Evolutionary conservation across 2,113 vertebrate species (phyloP).

Genomic region (Haliaeetus leucogaster): DNA sequence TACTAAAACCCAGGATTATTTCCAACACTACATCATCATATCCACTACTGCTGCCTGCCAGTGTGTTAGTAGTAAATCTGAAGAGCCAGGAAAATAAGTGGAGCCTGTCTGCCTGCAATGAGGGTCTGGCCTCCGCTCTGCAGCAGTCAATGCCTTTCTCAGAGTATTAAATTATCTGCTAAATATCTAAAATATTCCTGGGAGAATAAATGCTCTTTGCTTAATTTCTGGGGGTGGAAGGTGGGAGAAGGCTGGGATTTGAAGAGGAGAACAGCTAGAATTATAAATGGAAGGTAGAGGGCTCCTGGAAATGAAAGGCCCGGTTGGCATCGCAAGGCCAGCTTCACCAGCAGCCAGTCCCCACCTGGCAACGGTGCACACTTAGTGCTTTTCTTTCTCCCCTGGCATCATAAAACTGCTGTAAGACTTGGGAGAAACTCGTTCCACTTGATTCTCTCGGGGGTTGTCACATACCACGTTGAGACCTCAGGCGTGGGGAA

Average conservation of each 20-base stretch:
- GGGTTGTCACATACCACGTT: not conserved
- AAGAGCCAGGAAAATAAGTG: slow-evolving; percentile 57
- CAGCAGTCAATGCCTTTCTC: slow-evolving; percentile 3
- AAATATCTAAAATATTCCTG: slow-evolving; percentile 52
- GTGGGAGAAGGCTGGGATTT: not conserved
- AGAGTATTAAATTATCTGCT: slow-evolving; percentile 54
- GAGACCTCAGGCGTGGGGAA: not conserved
- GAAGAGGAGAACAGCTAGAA: not conserved
- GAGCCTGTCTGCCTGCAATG: slow-evolving; percentile 48
- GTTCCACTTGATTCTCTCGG: not conserved
- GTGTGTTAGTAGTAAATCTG: slow-evolving; percentile 50
- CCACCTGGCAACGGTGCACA: not conserved
- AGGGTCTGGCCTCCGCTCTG: slow-evolving; percentile 4
- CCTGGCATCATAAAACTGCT: not conserved
- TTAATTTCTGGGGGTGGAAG: slow-evolving; percentile 39
- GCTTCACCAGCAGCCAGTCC: slow-evolving; percentile 9
- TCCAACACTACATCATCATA: slow-evolving; percentile 66
- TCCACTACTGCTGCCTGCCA: slow-evolving; percentile 53
- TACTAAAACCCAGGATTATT: slow-evolving; percentile 44
- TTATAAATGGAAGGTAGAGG: not conserved
- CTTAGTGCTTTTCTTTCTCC: not conserved
- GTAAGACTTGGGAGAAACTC: not conserved
- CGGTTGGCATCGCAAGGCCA: not conserved
- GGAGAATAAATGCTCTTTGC: not conserved
- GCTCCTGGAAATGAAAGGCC: not conserved